Base-by-base conservation (phyloP, 2,888 invertebrate genomes). In the Rutpela maculata region DNA sequence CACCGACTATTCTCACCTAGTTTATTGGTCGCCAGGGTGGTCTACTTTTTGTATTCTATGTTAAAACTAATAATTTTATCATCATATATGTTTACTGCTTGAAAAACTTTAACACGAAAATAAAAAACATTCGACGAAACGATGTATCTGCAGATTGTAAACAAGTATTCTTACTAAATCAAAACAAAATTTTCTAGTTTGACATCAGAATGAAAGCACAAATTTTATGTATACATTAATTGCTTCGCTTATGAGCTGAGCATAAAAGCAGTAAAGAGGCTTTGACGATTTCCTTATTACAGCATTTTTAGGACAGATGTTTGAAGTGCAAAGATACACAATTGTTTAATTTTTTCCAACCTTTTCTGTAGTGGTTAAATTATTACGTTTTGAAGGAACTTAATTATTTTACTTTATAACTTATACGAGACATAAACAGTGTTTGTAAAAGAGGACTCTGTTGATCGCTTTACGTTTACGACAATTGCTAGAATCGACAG, bases 261-360 rank as follows among this genome's bases (percentile, higher is more conserved):
- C 60, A 71, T 31, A 17, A 12, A 19, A 62, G 72, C 67, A 60
- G 55, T 72, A 73, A 76, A 67, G 73, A 15, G 68, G 17, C 62
- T 19, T 50, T 72, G 70, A 72, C 72, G 72, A 76, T 76, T 76
- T 76, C 76, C 76, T 76, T 76, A 76, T 72, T 76, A 59, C 67
- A 74, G 60, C 66, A 19, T 67, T 76, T 69, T 66, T 68, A 12
- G 62, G 72, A 66, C 66, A 76, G 71, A 76, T 76, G 76, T 67
- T 71, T 43, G 43, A 35, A 60, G 70, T 60, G 70, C 70, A 60
- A 70, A 70, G 70, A 70, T 43, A 62, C 70, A 70, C 70, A 70
- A 70, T 70, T 70, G 70, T 60, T 70, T 70, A 17, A 62, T n/a
- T 60, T 60, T 59, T 70, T 70, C 22, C 43, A 35, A 43, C 11